Evolutionary conservation across 2,888 invertebrate genomes (phyloP), one percentile per base, ranked within the genome.

Genomic region (Pollenia labialis): DNA sequence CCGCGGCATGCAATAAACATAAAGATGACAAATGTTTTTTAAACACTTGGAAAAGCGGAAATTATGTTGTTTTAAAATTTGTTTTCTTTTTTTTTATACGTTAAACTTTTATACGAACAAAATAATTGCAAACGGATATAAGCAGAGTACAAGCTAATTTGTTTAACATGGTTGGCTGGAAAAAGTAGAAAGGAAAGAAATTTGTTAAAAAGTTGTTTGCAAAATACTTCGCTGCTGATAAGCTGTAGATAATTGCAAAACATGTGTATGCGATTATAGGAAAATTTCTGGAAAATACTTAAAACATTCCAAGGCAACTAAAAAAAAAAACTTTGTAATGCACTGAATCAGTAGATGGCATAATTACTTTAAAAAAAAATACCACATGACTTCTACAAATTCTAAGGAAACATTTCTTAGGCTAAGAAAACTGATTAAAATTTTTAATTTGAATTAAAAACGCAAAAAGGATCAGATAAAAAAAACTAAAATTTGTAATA

Each of bases 1-100:
- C 32, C 68, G 44, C 68, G 42, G 60, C 79, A 74, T 52, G 58
- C 58, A 81, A 77, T 75, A 69, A 82, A 82, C 79, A 68, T 80
- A 71, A 86, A 86, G 75, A 86, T 86, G 86, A 86, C 86, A 86
- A 86, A 86, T 83, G 83, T 75, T 75, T 83, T 80, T 71, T 58
- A 71, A 83, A 80, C 82, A 75, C 83, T 86, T 80, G 52, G 23
- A 71, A 69, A 76, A 75, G 52, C 56, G 85, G 85, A 86, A 82
- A 82, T 82, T 85, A 69, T 82, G 60, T 74, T 66, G 56, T n/a
- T 56, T 56, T 54, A 56, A 72, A 81, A 81, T 7, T 4, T 46
- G 18, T 44, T 46, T 60, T 58, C 32, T 16, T 16, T 11, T 48
- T 4, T 0, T 12, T 58, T 60, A 0, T 52, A 11, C 42, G 42